Evolutionary conservation across 2,113 vertebrate genomes (phyloP).

Genomic region (Sardina pilchardus): DNA sequence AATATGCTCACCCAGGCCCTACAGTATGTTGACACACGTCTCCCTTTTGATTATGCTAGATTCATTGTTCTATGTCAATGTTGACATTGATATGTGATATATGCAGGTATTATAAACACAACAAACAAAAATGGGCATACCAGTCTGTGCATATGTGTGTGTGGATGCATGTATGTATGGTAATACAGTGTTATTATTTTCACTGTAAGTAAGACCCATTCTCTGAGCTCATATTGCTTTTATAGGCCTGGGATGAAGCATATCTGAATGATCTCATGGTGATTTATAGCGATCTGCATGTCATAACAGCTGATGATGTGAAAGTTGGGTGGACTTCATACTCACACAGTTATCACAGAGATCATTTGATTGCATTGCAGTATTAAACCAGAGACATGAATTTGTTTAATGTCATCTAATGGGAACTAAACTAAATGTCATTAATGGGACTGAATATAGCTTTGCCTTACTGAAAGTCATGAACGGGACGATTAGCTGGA

Average conservation of each 20-base stretch:
- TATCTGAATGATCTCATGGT: neutral
- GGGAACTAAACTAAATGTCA: too few species aligned
- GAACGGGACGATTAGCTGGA: too few species aligned
- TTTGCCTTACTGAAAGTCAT: too few species aligned
- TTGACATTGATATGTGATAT: too few species aligned
- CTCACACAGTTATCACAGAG: neutral
- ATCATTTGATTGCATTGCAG: neutral
- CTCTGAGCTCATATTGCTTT: neutral
- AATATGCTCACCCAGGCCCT: too few species aligned
- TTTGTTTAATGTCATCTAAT: too few species aligned
- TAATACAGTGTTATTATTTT: too few species aligned
- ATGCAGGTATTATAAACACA: too few species aligned
- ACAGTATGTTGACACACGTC: too few species aligned
- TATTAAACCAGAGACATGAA: too few species aligned
- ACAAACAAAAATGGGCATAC: neutral
- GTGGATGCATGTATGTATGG: neutral
- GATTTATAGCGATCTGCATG: neutral
- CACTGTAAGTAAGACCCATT: neutral
- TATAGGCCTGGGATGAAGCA: neutral
- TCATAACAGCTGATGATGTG: neutral
- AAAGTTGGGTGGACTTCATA: neutral
- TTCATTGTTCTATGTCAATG: neutral
- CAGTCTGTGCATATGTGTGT: slow-evolving; percentile 9
- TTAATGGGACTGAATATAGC: too few species aligned
- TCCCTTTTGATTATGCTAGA: neutral